These are phyloP conservation scores for Periphyllus acericola DNA, from an alignment of 2,888 invertebrate genomes.

Conservation along the genomic window DNA sequence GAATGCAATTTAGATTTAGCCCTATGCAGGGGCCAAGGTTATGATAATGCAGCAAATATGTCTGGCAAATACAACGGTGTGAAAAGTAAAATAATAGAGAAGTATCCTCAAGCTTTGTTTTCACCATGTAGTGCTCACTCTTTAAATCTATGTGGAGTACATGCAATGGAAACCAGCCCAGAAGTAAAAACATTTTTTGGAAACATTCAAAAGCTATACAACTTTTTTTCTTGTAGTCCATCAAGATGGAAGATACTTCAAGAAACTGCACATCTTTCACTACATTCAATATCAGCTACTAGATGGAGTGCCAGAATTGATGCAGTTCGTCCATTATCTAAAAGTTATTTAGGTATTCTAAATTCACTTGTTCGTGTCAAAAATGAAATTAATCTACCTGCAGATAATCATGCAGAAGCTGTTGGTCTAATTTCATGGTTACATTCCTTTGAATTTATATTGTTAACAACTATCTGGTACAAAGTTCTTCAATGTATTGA, in stretches of 20 bases:
- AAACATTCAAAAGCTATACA: conserved; percentile 32
- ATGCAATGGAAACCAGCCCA: conserved; percentile 25
- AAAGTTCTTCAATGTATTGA: conserved; percentile 29
- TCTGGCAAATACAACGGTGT: conserved; percentile 17
- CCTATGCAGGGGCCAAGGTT: conserved; percentile 13
- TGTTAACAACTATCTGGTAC: conserved; percentile 38
- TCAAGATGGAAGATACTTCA: conserved; percentile 30
- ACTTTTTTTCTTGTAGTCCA: conserved; percentile 18
- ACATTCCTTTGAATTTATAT: conserved; percentile 28
- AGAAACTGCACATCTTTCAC: conserved; percentile 14
- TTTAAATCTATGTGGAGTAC: conserved; percentile 18
- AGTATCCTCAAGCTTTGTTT: conserved; percentile 27
- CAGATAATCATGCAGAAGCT: conserved; percentile 3
- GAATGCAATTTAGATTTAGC: conserved; percentile 30
- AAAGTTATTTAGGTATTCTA: conserved; percentile 18
- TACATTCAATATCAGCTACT: conserved; percentile 10
- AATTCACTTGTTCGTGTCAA: conserved; percentile 30
- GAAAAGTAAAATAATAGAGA: conserved; percentile 28
- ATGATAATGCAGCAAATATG: conserved; percentile 25
- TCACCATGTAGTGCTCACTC: conserved; percentile 29
- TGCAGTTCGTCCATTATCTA: conserved; percentile 21
- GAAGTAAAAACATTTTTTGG: conserved; percentile 32
- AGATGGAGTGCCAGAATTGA: conserved; percentile 30
- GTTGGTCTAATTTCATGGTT: conserved; percentile 25
- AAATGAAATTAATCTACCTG: conserved; percentile 28